phyloP scores from a whole-genome alignment of 2,113 vertebrate species.

The Sander lucioperca region DNA sequence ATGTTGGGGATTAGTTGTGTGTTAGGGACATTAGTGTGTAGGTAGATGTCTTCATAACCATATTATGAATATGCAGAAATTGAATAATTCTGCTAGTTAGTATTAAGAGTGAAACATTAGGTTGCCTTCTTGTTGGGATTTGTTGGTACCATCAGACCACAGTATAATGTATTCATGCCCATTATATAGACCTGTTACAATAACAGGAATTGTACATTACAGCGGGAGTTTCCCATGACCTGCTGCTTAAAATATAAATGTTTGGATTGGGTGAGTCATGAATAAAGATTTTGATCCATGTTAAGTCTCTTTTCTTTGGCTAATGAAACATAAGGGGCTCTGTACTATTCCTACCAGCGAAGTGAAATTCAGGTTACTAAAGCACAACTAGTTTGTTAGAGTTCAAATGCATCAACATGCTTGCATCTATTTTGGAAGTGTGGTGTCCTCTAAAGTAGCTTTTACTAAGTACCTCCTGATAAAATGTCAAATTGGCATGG shows the following conservation, averaged over 20 bases:
- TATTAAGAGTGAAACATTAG: constrained; percentile 28
- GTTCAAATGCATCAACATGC: constrained; percentile 13
- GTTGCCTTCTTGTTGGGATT: constrained; percentile 24
- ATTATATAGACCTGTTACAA: constrained; percentile 31
- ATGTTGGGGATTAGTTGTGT: constrained; percentile 5
- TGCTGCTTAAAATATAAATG: constrained; percentile 4
- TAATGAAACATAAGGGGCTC: background rate
- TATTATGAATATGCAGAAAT: background rate
- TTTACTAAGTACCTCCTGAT: constrained; percentile 21
- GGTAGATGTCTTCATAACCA: constrained; percentile 17
- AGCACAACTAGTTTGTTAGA: constrained; percentile 2
- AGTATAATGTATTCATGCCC: background rate
- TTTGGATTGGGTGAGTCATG: constrained; percentile 35
- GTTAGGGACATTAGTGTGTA: background rate
- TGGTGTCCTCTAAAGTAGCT: constrained; percentile 53
- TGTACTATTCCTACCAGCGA: background rate
- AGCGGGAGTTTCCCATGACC: background rate
- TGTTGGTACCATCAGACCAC: background rate
- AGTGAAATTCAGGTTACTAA: background rate
- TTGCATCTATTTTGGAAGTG: constrained; percentile 48
- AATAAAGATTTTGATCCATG: constrained; percentile 54
- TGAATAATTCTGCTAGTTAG: constrained; percentile 6
- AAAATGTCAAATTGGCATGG: constrained; percentile 31
- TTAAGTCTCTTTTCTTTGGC: background rate
- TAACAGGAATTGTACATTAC: constrained; percentile 27